Evolutionary conservation across 2,113 vertebrate species (phyloP), one percentile per base, ranked within the genome.

Genomic region (Prochilodus magdalenae): DNA sequence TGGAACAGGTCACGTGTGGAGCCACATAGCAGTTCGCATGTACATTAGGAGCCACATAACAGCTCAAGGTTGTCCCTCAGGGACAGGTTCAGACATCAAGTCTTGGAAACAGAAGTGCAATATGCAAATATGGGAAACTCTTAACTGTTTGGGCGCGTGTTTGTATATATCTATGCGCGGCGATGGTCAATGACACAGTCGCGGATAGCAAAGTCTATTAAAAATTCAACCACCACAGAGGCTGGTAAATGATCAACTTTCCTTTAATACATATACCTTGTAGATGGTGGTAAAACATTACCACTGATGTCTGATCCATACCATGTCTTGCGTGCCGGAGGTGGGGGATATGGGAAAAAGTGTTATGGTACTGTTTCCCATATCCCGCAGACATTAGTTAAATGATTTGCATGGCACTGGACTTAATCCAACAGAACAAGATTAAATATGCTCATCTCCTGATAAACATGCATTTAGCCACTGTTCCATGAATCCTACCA

Each of bases 161-260:
- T 27, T 78, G 75, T 53, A n/a, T 33, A 10, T 66, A 29, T 63
- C 36, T 77, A 27, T 29, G 40, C 33, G 6, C 44, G 13, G 10
- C 26, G 30, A 16, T 27, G 30, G 20, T 26, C 14, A 27, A 15
- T 13, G 51, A 26, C 0, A 22, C 22, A 3, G 27, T 49, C 14
- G 63, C 29, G 29, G 11, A 74, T 36, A 44, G 36, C 13, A 65
- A 77, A 33, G 51, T 65, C n/a, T n/a, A n/a, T n/a, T n/a, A n/a
- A n/a, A n/a, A n/a, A n/a, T n/a, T n/a, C n/a, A n/a, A n/a, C n/a
- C n/a, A 3, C 12, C 51, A 15, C n/a, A 72, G 26, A 72, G 12
- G 36, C 53, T 62, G 53, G 8, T 79, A 14, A 78, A 79, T 79
- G 59, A 79, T 71, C 72, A 47, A 79, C 33, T 79, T 60, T 79